Evolutionary conservation across 2,888 invertebrate genomes (phyloP).

Genomic region (Mythimna ferrago): DNA sequence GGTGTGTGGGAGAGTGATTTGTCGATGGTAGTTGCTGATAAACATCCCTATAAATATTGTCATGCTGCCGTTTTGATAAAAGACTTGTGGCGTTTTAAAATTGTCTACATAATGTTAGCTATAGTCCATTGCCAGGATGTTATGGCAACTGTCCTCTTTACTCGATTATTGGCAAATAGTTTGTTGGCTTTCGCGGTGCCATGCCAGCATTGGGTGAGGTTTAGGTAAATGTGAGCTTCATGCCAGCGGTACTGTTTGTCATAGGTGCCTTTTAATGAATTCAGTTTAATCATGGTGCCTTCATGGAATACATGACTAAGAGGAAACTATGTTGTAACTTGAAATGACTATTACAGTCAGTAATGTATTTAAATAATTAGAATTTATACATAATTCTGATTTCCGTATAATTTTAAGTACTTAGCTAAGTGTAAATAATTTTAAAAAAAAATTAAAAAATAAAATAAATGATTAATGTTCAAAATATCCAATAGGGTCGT

Average conservation of each 20-base stretch:
- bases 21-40: background rate
- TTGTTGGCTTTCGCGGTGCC: slow-evolving; percentile 32
- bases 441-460: no score
- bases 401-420: no score
- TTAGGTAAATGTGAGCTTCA: background rate
- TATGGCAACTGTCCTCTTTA: slow-evolving; percentile 9
- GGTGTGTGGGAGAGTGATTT: no score
- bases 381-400: no score
- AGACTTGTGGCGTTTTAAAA: background rate
- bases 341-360: slow-evolving; percentile 10
- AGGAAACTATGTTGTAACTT: background rate
- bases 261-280: background rate
- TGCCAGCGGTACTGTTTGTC: slow-evolving; percentile 19
- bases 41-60: background rate
- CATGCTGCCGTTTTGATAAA: background rate
- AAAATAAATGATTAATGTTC: no score
- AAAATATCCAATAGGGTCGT: no score
- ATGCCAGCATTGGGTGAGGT: slow-evolving; percentile 28
- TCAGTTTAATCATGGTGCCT: slow-evolving; percentile 9
- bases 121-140: slow-evolving; percentile 23
- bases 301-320: slow-evolving; percentile 9
- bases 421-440: no score
- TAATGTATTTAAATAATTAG: background rate
- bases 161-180: slow-evolving; percentile 29
- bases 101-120: background rate